These are phyloP conservation scores for Nesoenas mayeri DNA, from an alignment of 2,113 vertebrate species.

Conservation along the genomic window DNA sequence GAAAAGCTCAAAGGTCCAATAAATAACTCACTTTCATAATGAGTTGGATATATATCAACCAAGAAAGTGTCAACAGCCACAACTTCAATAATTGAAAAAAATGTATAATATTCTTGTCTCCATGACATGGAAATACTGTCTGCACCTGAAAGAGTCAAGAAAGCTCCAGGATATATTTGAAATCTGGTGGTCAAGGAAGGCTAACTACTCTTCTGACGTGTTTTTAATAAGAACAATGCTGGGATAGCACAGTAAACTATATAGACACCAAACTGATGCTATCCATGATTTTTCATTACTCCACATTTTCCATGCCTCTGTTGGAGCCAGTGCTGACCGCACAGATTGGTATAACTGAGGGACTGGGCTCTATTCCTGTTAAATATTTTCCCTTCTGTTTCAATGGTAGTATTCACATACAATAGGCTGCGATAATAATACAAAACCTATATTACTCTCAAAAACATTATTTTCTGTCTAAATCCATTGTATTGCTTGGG, in stretches of 20 bases:
- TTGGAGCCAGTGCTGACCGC: constrained; percentile 62
- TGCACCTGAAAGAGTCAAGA: neutral
- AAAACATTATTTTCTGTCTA: constrained; percentile 15
- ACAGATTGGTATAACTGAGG: constrained; percentile 35
- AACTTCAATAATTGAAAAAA: neutral
- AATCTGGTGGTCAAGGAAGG: neutral
- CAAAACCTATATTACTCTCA: constrained; percentile 37
- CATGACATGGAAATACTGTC: neutral
- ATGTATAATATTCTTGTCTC: neutral
- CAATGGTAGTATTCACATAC: constrained; percentile 41
- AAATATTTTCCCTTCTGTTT: constrained; percentile 63
- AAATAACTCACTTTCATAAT: neutral
- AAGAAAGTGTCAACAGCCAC: neutral
- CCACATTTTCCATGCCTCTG: constrained; percentile 47
- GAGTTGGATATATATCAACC: neutral
- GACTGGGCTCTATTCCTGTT: neutral
- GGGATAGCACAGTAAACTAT: constrained; percentile 34
- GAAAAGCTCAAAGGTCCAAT: neutral
- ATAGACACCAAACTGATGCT: constrained; percentile 65
- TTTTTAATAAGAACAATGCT: constrained; percentile 14
- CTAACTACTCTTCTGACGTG: neutral
- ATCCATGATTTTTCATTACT: constrained; percentile 67
- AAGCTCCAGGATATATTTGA: neutral
- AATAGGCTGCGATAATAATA: constrained; percentile 41
- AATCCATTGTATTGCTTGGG: neutral